A percentile compares a stretch with the other conserved stretches of the same genome.
Evolutionary conservation across 2,888 invertebrate species (phyloP).

Genomic region (Scaptomyza cyrtandrae): DNA sequence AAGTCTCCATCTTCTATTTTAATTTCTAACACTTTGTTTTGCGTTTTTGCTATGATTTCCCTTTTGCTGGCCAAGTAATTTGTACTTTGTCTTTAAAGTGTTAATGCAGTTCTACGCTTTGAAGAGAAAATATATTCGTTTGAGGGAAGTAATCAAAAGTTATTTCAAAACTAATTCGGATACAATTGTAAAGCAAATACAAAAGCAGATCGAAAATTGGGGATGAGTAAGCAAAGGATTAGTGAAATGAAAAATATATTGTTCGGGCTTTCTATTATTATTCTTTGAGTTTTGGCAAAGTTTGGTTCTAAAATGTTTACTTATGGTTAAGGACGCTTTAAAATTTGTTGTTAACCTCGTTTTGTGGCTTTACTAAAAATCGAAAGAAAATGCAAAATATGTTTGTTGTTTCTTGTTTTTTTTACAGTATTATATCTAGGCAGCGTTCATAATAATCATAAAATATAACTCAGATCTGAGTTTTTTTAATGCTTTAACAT

Average conservation of each 20-base stretch:
- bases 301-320: neutral
- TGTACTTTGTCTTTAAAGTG: conserved; percentile 11
- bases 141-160: conserved; percentile 32
- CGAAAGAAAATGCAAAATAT: conserved; percentile 52
- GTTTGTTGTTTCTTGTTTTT: conserved; percentile 2
- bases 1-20: conserved; percentile 26
- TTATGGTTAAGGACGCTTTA: neutral
- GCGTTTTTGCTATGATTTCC: neutral
- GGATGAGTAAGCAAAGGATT: conserved; percentile 11
- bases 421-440: conserved; percentile 31
- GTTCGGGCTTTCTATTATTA: neutral
- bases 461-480: conserved; percentile 41
- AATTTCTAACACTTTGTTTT: conserved; percentile 26
- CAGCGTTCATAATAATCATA: conserved; percentile 59
- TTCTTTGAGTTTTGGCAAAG: neutral
- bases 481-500: conserved; percentile 35
- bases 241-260: neutral
- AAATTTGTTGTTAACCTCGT: neutral
- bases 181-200: conserved; percentile 8
- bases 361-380: conserved; percentile 20
- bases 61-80: conserved; percentile 17
- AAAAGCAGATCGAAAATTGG: conserved; percentile 3
- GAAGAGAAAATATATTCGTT: neutral
- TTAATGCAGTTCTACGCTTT: conserved; percentile 9
- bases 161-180: conserved; percentile 25